These are phyloP conservation scores for Pantherophis guttatus DNA, from an alignment of 2,113 vertebrate species.

Conservation along the genomic window DNA sequence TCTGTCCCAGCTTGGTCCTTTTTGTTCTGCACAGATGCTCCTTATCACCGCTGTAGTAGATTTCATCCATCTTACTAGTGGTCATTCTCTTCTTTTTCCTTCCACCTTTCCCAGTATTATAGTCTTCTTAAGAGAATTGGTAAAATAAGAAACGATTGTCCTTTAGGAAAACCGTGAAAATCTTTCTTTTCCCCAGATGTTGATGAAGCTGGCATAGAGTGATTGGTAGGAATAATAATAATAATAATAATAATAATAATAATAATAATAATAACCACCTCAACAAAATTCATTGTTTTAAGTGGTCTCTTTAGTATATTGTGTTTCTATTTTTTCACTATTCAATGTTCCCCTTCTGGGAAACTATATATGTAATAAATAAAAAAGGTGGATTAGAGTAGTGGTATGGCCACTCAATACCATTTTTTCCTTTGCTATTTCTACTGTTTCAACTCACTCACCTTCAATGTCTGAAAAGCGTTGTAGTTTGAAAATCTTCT, in stretches of 20 bases:
- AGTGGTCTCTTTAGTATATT: neutral
- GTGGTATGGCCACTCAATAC: neutral
- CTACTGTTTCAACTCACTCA: neutral
- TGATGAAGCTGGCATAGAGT: neutral
- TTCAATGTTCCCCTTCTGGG: neutral
- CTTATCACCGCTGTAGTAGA: neutral
- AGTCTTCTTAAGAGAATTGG: neutral
- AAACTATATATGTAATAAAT: neutral
- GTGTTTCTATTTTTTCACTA: neutral
- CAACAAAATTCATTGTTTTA: neutral
- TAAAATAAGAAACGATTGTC: neutral
- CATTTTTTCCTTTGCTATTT: neutral
- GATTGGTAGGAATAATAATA: neutral
- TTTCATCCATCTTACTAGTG: neutral
- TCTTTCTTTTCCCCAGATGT: neutral
- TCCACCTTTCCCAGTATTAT: neutral
- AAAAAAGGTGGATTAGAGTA: neutral
- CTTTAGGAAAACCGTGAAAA: neutral
- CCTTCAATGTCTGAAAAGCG: conserved; percentile 14
- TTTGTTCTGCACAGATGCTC: neutral
- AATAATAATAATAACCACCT: neutral
- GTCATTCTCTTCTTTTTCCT: neutral
- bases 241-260: neutral
- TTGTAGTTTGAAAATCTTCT: neutral
- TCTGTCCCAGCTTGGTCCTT: neutral